Percentiles rank a stretch among this genome's conserved stretches.
Conservation (phyloP, 2,888 invertebrate genomes). For the Mesochorus sp. region DNA sequence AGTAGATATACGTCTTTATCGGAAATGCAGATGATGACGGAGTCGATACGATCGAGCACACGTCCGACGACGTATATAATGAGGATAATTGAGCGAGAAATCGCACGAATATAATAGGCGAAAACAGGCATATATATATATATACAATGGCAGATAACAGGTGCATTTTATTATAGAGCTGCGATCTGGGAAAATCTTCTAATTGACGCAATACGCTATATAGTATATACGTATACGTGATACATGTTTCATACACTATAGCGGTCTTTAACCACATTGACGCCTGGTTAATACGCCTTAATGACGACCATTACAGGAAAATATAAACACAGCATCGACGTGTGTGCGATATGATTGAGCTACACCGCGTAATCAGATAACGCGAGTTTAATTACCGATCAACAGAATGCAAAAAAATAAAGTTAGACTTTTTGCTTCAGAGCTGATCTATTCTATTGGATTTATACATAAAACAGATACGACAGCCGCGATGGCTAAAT, state of each 20-base stretch:
- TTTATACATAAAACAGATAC: too few species aligned
- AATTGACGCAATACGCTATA: conserved; percentile 48
- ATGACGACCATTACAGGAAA: conserved; percentile 26
- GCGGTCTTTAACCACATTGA: neutral
- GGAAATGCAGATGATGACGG: conserved; percentile 24
- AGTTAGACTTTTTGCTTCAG: too few species aligned
- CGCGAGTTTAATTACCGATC: conserved; percentile 24
- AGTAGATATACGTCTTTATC: conserved; percentile 41
- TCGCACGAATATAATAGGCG: neutral
- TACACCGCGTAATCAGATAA: conserved; percentile 33
- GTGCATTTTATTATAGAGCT: conserved; percentile 19
- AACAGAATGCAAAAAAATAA: conserved; percentile 2
- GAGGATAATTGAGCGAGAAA: conserved; percentile 38
- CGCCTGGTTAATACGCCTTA: conserved; percentile 27
- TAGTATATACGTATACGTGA: neutral
- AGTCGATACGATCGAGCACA: conserved; percentile 3
- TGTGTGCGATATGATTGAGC: conserved; percentile 28
- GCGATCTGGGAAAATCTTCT: conserved; percentile 27
- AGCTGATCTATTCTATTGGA: too few species aligned
- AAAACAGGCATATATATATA: neutral
- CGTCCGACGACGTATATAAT: conserved; percentile 28
- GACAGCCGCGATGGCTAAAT: too few species aligned
- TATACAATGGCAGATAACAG: neutral
- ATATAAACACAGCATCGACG: neutral
- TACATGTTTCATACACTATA: too few species aligned